A percentile compares a stretch with the other conserved stretches of the same genome.
These are phyloP conservation scores for Dendrolimus punctatus DNA, from an alignment of 1,140 invertebrate genomes.

Conservation along the genomic window DNA sequence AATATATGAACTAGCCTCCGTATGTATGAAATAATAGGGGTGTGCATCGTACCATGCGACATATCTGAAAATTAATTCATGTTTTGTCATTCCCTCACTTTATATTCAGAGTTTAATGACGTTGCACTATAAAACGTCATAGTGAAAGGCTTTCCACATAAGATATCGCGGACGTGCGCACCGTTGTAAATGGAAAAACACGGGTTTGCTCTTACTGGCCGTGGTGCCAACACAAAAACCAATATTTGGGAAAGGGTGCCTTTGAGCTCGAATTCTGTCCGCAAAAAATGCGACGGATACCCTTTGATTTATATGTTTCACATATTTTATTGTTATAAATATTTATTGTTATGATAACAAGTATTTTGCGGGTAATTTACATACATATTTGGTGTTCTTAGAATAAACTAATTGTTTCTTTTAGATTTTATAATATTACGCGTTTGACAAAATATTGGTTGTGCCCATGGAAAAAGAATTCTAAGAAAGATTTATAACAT, in stretches of 20 bases:
- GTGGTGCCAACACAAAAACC: constrained; percentile 52
- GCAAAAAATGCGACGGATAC: too few relatives aligned
- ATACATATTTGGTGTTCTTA: too few relatives aligned
- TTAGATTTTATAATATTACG: too few relatives aligned
- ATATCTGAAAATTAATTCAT: constrained; percentile 71
- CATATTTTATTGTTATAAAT: too few relatives aligned
- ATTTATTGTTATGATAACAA: too few relatives aligned
- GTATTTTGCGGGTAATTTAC: too few relatives aligned
- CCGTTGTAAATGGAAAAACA: constrained; percentile 62
- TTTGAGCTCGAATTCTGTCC: constrained; percentile 12
- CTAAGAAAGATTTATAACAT: too few relatives aligned
- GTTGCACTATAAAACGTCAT: constrained; percentile 56
- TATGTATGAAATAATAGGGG: constrained; percentile 37
- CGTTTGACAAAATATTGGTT: too few relatives aligned
- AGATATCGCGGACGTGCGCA: constrained; percentile 55
- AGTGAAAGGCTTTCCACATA: constrained; percentile 42
- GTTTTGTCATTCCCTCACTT: constrained; percentile 69
- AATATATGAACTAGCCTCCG: constrained; percentile 2
- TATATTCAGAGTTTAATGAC: constrained; percentile 66
- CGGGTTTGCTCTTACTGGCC: constrained; percentile 66
- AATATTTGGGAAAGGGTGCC: constrained; percentile 64
- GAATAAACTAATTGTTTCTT: too few relatives aligned
- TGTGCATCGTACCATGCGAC: constrained; percentile 65
- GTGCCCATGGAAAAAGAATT: too few relatives aligned
- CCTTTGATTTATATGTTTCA: constrained; percentile 47